Conservation (phyloP, 2,888 invertebrate species). For the Acleris cristana region DNA sequence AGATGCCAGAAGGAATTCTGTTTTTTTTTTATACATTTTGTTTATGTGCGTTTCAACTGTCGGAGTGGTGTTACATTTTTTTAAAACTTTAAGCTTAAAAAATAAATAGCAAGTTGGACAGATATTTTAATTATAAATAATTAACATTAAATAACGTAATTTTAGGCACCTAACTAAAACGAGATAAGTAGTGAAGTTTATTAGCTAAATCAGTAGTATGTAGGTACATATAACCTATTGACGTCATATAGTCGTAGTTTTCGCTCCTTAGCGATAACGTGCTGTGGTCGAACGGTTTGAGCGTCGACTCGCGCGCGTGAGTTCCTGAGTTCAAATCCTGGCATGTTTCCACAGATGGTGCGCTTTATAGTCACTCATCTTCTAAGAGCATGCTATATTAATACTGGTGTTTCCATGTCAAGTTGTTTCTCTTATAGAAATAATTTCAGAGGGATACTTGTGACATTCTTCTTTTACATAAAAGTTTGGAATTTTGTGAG, state of each 20-base stretch:
- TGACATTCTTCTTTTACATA: slow-evolving; percentile 44
- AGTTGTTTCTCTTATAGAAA: slow-evolving; percentile 54
- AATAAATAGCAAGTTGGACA: too few species aligned
- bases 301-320: slow-evolving; percentile 30
- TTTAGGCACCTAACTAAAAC: too few species aligned
- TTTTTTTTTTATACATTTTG: too few species aligned
- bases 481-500: not conserved
- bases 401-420: slow-evolving; percentile 50
- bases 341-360: slow-evolving; percentile 76
- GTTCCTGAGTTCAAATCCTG: slow-evolving; percentile 58
- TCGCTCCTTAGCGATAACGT: slow-evolving; percentile 31
- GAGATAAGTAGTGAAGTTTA: too few species aligned
- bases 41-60: too few species aligned
- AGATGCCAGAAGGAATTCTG: not conserved
- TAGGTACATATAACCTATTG: not conserved
- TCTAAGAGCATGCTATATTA: slow-evolving; percentile 76
- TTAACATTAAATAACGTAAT: too few species aligned
- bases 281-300: slow-evolving; percentile 42
- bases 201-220: not conserved
- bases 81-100: too few species aligned
- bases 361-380: slow-evolving; percentile 61
- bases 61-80: too few species aligned
- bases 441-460: slow-evolving; percentile 44
- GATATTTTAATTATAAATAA: too few species aligned
- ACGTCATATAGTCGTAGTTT: slow-evolving; percentile 39